phyloP scores from a whole-genome alignment of 2,113 vertebrate species.

The Rhinopomastus cyanomelas region DNA sequence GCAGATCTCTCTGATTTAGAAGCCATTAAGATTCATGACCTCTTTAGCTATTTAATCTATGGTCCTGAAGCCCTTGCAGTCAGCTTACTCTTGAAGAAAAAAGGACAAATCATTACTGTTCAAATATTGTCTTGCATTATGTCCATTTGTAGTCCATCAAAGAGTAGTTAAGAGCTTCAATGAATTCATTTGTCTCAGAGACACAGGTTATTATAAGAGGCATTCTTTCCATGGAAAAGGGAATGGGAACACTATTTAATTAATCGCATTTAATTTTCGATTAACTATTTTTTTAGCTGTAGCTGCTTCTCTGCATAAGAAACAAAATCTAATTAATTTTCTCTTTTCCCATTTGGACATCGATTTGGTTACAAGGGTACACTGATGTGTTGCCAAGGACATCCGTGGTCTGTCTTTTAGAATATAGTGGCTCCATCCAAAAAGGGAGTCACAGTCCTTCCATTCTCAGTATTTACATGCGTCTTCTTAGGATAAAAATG shows the following conservation, averaged over 20 bases:
- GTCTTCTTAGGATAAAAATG: background rate
- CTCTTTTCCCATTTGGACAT: constrained; percentile 5
- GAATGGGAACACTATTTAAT: constrained; percentile 59
- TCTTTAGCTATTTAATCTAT: constrained; percentile 74
- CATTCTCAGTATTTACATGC: background rate
- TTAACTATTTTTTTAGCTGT: constrained; percentile 55
- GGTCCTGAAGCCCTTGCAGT: constrained; percentile 66
- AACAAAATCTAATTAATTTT: constrained; percentile 38
- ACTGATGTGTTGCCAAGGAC: background rate
- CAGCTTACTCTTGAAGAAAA: constrained; percentile 75
- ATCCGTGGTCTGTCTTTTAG: background rate
- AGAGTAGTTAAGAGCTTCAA: constrained; percentile 73
- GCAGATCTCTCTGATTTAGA: constrained; percentile 78
- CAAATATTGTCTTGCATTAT: constrained; percentile 73
- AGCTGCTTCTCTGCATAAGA: constrained; percentile 57
- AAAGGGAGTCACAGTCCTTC: background rate
- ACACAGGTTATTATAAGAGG: constrained; percentile 63
- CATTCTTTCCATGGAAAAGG: constrained; percentile 61
- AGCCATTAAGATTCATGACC: constrained; percentile 82
- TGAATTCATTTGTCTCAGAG: constrained; percentile 75
- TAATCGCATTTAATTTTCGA: constrained; percentile 67
- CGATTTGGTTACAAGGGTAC: background rate
- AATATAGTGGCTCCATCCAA: background rate
- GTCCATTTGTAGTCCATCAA: constrained; percentile 70
- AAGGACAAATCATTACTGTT: constrained; percentile 77